Evolutionary conservation across 1,140 invertebrate genomes (phyloP).

Genomic region (Sinonovacula constricta): DNA sequence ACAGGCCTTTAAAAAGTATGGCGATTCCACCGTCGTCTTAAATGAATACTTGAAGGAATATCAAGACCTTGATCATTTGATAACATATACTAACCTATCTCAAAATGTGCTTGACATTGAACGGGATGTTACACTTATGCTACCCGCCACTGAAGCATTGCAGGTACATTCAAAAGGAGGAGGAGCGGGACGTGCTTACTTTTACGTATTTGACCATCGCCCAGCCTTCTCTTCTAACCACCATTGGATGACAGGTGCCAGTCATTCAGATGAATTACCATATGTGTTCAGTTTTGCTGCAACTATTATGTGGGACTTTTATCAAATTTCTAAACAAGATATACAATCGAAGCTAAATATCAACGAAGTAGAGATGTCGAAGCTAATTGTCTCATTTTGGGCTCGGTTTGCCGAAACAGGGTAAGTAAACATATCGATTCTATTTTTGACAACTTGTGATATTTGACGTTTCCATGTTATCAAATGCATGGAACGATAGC

Average conservation of each 20-base stretch:
- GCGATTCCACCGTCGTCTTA: too few species aligned
- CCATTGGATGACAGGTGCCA: constrained; percentile 29
- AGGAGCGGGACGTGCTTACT: not conserved
- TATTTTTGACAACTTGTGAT: too few species aligned
- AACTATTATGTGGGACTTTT: too few species aligned
- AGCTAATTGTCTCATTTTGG: constrained; percentile 41
- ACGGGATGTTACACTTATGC: not conserved
- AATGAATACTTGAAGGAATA: not conserved
- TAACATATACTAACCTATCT: not conserved
- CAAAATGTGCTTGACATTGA: not conserved
- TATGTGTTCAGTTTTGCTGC: constrained; percentile 20
- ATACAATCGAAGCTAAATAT: too few species aligned
- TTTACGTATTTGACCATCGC: not conserved
- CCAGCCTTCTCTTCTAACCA: not conserved
- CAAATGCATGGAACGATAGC: too few species aligned
- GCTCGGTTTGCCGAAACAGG: constrained; percentile 55
- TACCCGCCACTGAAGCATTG: not conserved
- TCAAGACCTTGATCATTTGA: constrained; percentile 8
- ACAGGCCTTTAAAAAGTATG: too few species aligned
- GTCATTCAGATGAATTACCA: constrained; percentile 25
- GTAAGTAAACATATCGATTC: too few species aligned
- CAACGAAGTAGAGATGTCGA: constrained; percentile 31
- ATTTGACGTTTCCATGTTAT: too few species aligned
- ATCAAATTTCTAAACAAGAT: too few species aligned
- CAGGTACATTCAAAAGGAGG: constrained; percentile 1